Percentiles rank a stretch among this genome's conserved stretches.
phyloP scores from a whole-genome alignment of 2,888 invertebrate genomes.

The Ceraclea dissimilis region DNA sequence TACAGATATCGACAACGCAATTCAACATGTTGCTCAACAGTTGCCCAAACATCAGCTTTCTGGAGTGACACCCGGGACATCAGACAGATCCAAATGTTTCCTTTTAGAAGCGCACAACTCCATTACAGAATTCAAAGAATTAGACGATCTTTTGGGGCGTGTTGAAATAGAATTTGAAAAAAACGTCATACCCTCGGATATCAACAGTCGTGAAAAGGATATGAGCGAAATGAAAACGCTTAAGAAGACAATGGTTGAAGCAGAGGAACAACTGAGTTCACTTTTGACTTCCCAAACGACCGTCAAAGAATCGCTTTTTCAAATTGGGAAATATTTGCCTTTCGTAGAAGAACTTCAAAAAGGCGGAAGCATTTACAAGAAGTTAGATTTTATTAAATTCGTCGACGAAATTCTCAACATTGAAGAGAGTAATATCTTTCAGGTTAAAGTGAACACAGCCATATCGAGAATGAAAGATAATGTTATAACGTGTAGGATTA shows the following conservation, averaged over 20 bases:
- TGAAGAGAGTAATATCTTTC: slow-evolving; percentile 2
- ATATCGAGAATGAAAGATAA: neutral
- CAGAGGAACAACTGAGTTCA: neutral
- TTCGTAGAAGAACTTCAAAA: neutral
- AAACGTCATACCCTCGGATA: neutral
- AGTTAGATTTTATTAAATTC: neutral
- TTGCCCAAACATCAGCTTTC: neutral
- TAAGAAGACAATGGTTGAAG: neutral
- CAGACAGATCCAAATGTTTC: slow-evolving; percentile 2
- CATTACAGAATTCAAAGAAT: neutral
- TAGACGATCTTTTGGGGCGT: neutral
- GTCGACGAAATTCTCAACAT: slow-evolving; percentile 1
- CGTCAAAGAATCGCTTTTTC: neutral
- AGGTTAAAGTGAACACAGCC: neutral
- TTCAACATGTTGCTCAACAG: neutral
- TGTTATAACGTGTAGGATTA: neutral
- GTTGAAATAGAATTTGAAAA: neutral
- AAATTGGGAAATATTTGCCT: neutral
- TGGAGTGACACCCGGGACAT: neutral
- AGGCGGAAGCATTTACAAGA: neutral
- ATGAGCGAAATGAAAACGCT: neutral
- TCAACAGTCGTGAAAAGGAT: neutral
- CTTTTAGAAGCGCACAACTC: slow-evolving; percentile 1
- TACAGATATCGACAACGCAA: neutral
- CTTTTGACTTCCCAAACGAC: neutral